Conservation (phyloP, 2,113 vertebrate genomes). For the Notarius quadriscutis region DNA sequence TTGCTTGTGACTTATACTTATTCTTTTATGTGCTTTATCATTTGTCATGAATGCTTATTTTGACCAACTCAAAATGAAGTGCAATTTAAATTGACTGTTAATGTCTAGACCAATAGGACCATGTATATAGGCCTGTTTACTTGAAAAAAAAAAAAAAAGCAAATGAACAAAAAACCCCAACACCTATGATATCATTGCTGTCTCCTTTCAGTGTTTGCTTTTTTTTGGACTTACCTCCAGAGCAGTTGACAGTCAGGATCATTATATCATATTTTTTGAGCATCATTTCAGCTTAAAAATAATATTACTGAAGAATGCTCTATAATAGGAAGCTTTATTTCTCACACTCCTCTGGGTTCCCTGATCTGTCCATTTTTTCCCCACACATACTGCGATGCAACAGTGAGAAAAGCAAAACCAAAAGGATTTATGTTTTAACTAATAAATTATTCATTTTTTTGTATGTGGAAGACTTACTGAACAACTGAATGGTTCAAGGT, state of each 20-base stretch:
- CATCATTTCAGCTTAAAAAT: slow-evolving; percentile 5
- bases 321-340: slow-evolving; percentile 18
- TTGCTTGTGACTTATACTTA: background rate
- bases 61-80: background rate
- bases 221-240: background rate
- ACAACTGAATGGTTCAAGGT: too few relatives aligned
- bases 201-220: too few relatives aligned
- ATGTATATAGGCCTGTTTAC: background rate
- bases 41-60: background rate
- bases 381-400: background rate
- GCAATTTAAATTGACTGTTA: background rate
- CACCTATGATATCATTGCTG: background rate
- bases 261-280: background rate
- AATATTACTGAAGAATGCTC: background rate
- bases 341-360: slow-evolving; percentile 12
- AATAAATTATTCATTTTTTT: background rate
- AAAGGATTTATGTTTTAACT: background rate
- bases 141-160: background rate
- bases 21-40: too few relatives aligned
- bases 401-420: background rate
- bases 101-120: background rate
- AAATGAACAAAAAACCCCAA: background rate
- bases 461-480: background rate
- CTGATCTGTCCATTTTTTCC: background rate
- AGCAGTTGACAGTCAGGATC: background rate